Evolutionary conservation across 2,113 vertebrate species (phyloP).

Genomic region (Catharus fuscescens): DNA sequence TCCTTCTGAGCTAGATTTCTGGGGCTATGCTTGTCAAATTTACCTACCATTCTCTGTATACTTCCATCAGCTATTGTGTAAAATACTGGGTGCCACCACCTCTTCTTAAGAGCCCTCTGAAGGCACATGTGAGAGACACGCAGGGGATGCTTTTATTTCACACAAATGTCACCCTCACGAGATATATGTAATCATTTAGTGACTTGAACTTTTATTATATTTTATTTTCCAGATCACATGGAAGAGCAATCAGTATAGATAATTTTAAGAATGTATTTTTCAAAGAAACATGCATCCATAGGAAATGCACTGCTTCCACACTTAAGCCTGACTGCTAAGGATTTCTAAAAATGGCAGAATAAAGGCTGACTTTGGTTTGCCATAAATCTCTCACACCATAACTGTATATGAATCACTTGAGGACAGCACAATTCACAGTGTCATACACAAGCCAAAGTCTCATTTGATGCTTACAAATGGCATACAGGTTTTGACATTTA

Average conservation of each 20-base stretch:
- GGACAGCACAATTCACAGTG: neutral
- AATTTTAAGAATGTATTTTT: neutral
- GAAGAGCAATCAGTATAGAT: neutral
- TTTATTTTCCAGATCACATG: neutral
- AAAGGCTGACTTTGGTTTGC: neutral
- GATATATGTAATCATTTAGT: rapidly evolving
- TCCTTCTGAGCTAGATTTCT: neutral
- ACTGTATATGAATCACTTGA: neutral
- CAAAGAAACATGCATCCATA: neutral
- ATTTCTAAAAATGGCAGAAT: neutral
- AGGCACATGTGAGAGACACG: neutral
- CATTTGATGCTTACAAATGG: neutral
- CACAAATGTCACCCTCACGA: neutral
- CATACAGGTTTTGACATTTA: neutral
- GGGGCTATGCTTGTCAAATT: neutral
- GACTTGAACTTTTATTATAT: neutral
- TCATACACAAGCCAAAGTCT: neutral
- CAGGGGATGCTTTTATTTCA: neutral
- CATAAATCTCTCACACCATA: neutral
- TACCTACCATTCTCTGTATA: neutral
- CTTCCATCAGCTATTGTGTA: neutral
- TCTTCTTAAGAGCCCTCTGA: neutral
- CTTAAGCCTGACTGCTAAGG: neutral
- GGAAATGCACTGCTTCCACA: neutral
- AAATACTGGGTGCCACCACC: neutral